Conservation (phyloP, 2,113 vertebrate genomes). For the Rhinichthys klamathensis region DNA sequence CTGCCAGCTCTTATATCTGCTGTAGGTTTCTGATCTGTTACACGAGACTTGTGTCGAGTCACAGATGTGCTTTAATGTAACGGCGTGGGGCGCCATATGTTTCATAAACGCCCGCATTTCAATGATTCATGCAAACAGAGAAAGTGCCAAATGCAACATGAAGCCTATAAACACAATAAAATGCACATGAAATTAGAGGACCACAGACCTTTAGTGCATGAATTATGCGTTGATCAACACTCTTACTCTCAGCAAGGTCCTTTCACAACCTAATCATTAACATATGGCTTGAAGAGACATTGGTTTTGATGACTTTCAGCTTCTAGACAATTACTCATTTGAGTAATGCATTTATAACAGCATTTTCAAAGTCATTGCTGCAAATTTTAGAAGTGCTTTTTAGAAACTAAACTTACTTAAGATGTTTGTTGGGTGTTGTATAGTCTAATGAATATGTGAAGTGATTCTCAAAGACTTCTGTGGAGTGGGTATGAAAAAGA, state of each 20-base stretch:
- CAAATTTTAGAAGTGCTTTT: not conserved
- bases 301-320: conserved; percentile 31
- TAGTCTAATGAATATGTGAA: not conserved
- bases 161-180: conserved; percentile 9
- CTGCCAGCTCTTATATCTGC: conserved; percentile 45
- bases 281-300: conserved; percentile 1
- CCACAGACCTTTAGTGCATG: not conserved
- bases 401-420: not conserved
- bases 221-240: conserved; percentile 15
- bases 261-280: not conserved
- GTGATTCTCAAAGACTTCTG: not conserved
- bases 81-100: conserved; percentile 44
- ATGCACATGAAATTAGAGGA: not conserved
- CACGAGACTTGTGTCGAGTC: conserved; percentile 48
- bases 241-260: not conserved
- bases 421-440: not conserved
- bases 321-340: not conserved
- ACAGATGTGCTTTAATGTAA: conserved; percentile 46
- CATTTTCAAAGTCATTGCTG: not conserved
- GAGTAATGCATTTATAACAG: not conserved
- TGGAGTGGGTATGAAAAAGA: not conserved
- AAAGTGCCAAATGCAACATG: conserved; percentile 34
- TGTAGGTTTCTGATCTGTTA: conserved; percentile 13
- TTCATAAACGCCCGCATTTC: conserved; percentile 5
- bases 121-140: conserved; percentile 31